phyloP scores from a whole-genome alignment of 1,140 invertebrate species.

The Cataglyphis hispanica region DNA sequence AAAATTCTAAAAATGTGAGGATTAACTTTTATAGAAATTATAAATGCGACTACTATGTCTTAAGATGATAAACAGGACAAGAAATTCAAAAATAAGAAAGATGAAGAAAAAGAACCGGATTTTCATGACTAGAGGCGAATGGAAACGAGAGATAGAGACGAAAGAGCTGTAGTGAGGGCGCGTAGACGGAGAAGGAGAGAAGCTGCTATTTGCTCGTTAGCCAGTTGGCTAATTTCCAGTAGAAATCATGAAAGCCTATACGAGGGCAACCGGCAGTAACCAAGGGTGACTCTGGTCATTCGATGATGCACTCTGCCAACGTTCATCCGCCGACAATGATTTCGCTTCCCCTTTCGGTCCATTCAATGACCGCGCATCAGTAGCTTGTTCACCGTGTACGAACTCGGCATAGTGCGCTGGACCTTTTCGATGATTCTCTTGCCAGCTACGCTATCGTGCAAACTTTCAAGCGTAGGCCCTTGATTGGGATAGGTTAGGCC shows the following conservation, averaged over 20 bases:
- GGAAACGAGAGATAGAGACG: constrained; percentile 43
- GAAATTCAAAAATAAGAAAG: constrained; percentile 1
- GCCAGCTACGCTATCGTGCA: constrained; percentile 67
- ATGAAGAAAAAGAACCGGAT: constrained; percentile 18
- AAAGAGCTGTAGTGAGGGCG: constrained; percentile 46
- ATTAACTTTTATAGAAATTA: constrained; percentile 49
- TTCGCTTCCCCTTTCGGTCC: constrained; percentile 83
- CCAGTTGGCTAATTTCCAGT: constrained; percentile 87
- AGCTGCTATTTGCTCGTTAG: constrained; percentile 85
- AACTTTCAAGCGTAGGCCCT: constrained; percentile 76
- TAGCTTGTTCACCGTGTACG: constrained; percentile 73
- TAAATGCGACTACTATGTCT: constrained; percentile 48
- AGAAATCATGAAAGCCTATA: constrained; percentile 84
- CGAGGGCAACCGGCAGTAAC: constrained; percentile 68
- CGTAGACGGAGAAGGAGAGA: constrained; percentile 47
- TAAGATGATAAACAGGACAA: constrained; percentile 65
- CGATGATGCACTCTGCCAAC: constrained; percentile 83
- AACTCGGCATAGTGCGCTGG: constrained; percentile 65
- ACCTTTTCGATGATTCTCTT: constrained; percentile 85
- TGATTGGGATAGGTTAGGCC: constrained; percentile 85
- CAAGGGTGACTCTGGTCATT: constrained; percentile 82
- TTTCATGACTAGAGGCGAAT: constrained; percentile 22
- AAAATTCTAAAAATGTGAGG: too few relatives aligned
- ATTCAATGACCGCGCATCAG: constrained; percentile 85
- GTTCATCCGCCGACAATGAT: constrained; percentile 85